These are phyloP conservation scores for Nerophis ophidion DNA, from an alignment of 2,113 vertebrate genomes.

Conservation along the genomic window DNA sequence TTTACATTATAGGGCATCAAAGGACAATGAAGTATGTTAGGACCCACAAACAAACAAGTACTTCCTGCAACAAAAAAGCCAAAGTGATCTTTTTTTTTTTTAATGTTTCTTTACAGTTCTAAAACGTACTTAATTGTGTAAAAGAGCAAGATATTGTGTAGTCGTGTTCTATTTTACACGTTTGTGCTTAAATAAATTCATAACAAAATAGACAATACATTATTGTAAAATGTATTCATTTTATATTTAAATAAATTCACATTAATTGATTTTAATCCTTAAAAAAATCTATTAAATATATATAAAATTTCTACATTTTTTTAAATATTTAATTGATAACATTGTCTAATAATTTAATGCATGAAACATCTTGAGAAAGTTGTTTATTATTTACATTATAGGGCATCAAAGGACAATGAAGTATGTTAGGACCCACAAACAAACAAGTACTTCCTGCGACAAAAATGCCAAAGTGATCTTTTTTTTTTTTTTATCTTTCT, in stretches of 20 bases:
- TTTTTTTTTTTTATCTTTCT: constrained; percentile 10
- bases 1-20: constrained; percentile 68
- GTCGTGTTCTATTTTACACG: too few relatives aligned
- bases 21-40: constrained; percentile 29
- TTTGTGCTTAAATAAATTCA: too few relatives aligned
- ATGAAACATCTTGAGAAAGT: constrained; percentile 66
- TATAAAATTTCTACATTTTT: too few relatives aligned
- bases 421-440: constrained; percentile 26
- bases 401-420: constrained; percentile 43
- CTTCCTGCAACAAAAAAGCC: constrained; percentile 26
- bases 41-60: constrained; percentile 24
- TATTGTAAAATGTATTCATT: too few relatives aligned
- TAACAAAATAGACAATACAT: too few relatives aligned
- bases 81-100: neutral
- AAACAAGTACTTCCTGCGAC: constrained; percentile 21
- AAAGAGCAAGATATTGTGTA: too few relatives aligned
- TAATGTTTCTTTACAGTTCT: constrained; percentile 1
- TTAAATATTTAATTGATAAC: too few relatives aligned
- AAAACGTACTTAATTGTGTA: neutral
- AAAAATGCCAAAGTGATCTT: constrained; percentile 12
- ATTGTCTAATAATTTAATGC: too few relatives aligned
- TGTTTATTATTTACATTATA: constrained; percentile 72
- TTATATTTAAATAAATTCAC: too few relatives aligned
- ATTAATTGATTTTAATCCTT: too few relatives aligned
- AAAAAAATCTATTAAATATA: too few relatives aligned